A percentile compares a stretch with the other conserved stretches of the same genome.
phyloP scores from a whole-genome alignment of 2,888 invertebrate species.

The Leptinotarsa rubiginosa region DNA sequence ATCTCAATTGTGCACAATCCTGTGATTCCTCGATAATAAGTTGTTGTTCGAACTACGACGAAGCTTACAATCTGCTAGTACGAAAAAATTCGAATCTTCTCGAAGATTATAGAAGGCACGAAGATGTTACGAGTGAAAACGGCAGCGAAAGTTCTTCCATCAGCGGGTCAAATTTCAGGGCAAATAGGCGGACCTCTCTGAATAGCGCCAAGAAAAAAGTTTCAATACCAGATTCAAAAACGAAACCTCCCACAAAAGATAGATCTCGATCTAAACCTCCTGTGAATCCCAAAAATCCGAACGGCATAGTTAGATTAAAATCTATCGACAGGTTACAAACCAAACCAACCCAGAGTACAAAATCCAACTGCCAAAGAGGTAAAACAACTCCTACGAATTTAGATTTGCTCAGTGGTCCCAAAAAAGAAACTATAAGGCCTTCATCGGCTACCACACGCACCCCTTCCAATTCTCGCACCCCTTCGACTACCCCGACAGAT shows the following conservation, averaged over 20 bases:
- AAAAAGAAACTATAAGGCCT: constrained; percentile 46
- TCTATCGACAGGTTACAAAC: constrained; percentile 61
- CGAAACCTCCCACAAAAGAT: constrained; percentile 57
- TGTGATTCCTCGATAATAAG: constrained; percentile 84
- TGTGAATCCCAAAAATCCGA: constrained; percentile 52
- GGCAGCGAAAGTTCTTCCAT: constrained; percentile 85
- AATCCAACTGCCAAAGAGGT: constrained; percentile 53
- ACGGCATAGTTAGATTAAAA: constrained; percentile 66
- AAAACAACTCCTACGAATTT: constrained; percentile 56
- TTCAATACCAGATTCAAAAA: constrained; percentile 55
- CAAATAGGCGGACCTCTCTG: constrained; percentile 63
- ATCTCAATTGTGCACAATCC: constrained; percentile 74
- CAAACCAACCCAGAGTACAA: constrained; percentile 56
- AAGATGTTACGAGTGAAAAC: constrained; percentile 74
- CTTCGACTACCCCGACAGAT: constrained; percentile 75
- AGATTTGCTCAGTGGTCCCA: constrained; percentile 45
- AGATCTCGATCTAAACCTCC: constrained; percentile 59
- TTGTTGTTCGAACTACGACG: constrained; percentile 80
- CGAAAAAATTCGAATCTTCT: constrained; percentile 63
- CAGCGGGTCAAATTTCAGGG: constrained; percentile 65
- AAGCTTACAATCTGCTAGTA: constrained; percentile 68
- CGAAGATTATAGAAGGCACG: constrained; percentile 63
- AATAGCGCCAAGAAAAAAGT: constrained; percentile 51
- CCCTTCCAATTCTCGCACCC: constrained; percentile 50
- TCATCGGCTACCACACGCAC: constrained; percentile 39